Evolutionary conservation across 1,140 invertebrate genomes (phyloP), one percentile per base, ranked within the genome.

Genomic region (Gyrodactylus salaris): DNA sequence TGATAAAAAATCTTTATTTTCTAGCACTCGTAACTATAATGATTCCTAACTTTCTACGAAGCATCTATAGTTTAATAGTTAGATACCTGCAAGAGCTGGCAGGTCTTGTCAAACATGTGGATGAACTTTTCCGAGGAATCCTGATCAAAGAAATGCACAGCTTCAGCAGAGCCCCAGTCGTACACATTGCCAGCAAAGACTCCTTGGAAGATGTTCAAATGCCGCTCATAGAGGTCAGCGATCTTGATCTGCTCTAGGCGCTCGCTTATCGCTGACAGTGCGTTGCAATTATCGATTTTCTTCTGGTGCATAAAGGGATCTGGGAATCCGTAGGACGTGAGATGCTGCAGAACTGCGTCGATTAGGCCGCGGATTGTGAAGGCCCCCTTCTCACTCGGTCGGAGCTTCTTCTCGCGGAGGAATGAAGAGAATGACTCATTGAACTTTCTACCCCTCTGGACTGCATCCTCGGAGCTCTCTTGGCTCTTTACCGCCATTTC

Each of bases 101-200:
- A 16, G 7, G n/a, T 54, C n/a, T 54, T 7, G 7, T 54, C 34
- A 54, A 54, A 54, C n/a, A 16, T 7, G 7, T 54, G 7, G 7
- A 54, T 16, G n/a, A 54, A 54, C 7, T 7, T 16, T 16, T 54
- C 34, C 34, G 34, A 54, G n/a, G 34, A 54, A 16, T 54, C 34
- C 7, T 7, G 7, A 16, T 7, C 7, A n/a, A 54, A 54, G 7
- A 54, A 16, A 16, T 54, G 34, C 16, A 87, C 86, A 19, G 92
- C 87, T 78, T 89, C 88, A 78, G 87, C 86, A 0, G 91, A 89
- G 34, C 90, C 91, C 89, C 91, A 95, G 80, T 96, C 92, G 82
- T 95, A 96, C 80, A 96, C 89, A 82, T 96, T 96, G 24, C 88
- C 88, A 77, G 85, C 84, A 34, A 88, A 77, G 68, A 87, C 78